Evolutionary conservation across 37 sponge, comb jelly and placozoan genomes (phyloP).

Genomic region (Theonella swinhoei): DNA sequence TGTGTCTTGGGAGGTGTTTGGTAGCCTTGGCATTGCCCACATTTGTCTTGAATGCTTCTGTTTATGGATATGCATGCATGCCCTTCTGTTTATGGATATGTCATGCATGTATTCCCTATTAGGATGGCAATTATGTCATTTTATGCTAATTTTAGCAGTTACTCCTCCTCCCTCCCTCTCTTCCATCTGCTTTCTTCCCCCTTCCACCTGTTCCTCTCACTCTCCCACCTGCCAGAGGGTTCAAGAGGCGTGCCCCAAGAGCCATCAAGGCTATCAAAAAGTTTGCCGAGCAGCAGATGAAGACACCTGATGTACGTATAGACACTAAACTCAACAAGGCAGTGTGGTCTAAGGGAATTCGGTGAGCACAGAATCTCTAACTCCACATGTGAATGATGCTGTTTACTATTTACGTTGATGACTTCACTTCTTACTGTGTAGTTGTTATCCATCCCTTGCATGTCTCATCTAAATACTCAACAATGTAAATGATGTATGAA

Average conservation of each 20-base stretch:
- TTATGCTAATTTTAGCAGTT: too few relatives aligned
- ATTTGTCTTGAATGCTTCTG: neutral
- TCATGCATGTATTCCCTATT: too few relatives aligned
- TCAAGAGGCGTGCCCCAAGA: constrained; percentile 96
- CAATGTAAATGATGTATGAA: too few relatives aligned
- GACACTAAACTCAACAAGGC: constrained; percentile 96
- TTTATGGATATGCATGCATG: neutral
- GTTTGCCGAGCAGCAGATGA: constrained; percentile 96
- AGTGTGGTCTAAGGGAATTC: constrained; percentile 93
- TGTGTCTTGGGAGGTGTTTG: too few relatives aligned
- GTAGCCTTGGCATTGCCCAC: too few relatives aligned
- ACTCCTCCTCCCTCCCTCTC: neutral
- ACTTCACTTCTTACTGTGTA: too few relatives aligned
- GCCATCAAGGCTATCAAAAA: constrained; percentile 96
- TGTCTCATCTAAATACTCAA: too few relatives aligned
- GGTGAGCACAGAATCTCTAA: too few relatives aligned
- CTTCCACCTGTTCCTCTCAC: neutral
- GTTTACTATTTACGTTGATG: too few relatives aligned
- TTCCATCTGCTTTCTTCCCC: neutral
- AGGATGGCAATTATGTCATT: too few relatives aligned
- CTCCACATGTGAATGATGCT: too few relatives aligned
- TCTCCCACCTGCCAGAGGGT: constrained; percentile 60
- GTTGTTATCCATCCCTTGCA: too few relatives aligned
- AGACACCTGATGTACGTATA: constrained; percentile 90
- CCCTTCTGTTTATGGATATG: neutral